A percentile compares a stretch with the other conserved stretches of the same genome.
Conservation (phyloP, 2,113 vertebrate species). For the Orientallactaga bullata region DNA sequence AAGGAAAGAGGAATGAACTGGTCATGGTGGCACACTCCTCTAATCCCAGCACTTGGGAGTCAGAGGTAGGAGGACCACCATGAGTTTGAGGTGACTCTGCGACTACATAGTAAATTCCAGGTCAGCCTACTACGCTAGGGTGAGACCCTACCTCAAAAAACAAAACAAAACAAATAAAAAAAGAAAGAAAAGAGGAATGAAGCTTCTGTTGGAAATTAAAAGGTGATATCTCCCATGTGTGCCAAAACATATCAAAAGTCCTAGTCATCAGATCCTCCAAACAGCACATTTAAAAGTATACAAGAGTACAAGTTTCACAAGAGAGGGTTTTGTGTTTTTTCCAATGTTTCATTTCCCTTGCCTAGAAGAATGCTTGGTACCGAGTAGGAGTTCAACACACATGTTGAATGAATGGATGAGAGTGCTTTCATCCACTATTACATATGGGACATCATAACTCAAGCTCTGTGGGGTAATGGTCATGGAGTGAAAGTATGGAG, state of each 20-base stretch:
- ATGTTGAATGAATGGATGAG: slow-evolving; percentile 7
- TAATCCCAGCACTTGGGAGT: no score
- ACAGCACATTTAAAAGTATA: not conserved
- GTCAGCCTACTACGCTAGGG: no score
- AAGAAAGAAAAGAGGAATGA: not conserved
- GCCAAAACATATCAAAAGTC: not conserved
- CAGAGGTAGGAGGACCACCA: no score
- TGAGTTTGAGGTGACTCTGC: no score
- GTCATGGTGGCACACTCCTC: no score
- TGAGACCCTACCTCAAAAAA: no score
- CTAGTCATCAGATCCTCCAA: not conserved
- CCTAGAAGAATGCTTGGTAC: slow-evolving; percentile 11
- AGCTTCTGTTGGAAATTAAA: slow-evolving; percentile 15
- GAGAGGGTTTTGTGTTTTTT: slow-evolving; percentile 3
- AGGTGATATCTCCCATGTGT: not conserved
- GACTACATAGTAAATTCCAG: no score
- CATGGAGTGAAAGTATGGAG: not conserved
- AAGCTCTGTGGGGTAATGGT: slow-evolving; percentile 42
- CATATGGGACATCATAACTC: slow-evolving; percentile 3
- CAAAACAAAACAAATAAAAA: no score
- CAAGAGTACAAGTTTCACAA: slow-evolving; percentile 15
- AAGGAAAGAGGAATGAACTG: not conserved
- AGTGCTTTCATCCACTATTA: not conserved
- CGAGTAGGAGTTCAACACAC: not conserved
- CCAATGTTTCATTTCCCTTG: not conserved